Evolutionary conservation across 2,888 invertebrate genomes (phyloP), one percentile per base, ranked within the genome.

Genomic region (Zhengitettix transpicula): DNA sequence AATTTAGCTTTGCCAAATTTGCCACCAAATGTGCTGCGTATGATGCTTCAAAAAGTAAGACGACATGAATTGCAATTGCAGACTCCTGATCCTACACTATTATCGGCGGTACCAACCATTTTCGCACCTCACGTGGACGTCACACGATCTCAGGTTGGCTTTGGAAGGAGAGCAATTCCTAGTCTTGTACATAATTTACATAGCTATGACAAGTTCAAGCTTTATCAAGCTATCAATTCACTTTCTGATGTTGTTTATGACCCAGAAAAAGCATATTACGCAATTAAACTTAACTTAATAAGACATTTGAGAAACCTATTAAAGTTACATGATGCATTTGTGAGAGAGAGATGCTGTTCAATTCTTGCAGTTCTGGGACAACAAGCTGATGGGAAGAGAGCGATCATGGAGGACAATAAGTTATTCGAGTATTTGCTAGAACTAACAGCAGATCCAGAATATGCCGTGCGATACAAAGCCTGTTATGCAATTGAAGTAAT

Each of bases 241-340:
- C 67, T 78, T 47, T 67, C 68, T 9, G 77, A 78, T 64, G 61
- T 77, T 40, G 63, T 74, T 12, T 71, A 74, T 47, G 71, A 76
- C 67, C 75, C 78, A 2, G 76, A 77, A 67, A 69, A 70, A 66
- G 71, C 71, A 58, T 71, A 69, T 53, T 73, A 75, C 67, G 76
- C 75, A 10, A 67, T 77, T 1, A 64, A 67, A 53, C 65, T 75
- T 1, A 66, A 68, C 63, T 69, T 78, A 58, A 69, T 74, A 11
- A 72, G 73, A 60, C 71, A 57, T 64, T 63, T 76, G 61, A 67
- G 69, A 12, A 70, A 72, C 65, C 65, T 73, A 47, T 65, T 75
- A 60, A 44, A 65, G 7, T 68, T 71, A 44, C 64, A 67, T 12
- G 69, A 72, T 64, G 64, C 68, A 11, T 69, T 68, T 56, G 66